Base-by-base conservation (phyloP, 2,797 vertebrate genomes). In the Siniperca undulata region DNA sequence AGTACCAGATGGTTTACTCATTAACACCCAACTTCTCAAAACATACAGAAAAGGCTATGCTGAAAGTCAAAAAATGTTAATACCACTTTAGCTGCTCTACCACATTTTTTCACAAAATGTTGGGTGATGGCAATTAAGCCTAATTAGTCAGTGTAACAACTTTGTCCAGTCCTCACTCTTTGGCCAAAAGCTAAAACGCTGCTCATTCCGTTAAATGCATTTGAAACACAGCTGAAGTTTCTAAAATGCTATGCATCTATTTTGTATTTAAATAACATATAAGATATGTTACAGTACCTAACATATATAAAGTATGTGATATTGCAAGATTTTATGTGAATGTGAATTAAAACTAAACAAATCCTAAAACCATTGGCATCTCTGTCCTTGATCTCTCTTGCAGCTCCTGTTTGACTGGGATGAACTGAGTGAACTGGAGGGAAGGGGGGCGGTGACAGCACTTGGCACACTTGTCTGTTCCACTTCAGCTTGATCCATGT, bases 1-100 rank as follows among this genome's bases (percentile, higher is more conserved):
- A 93, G 85, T 42, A 64, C 80, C 93, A 94, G 84, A 89, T 93
- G 94, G 87, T 92, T 88, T 48, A n/a, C 77, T 86, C 83, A 86
- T 94, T 88, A 89, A 85, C 89, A 70, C 83, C 85, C 84, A 78
- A 76, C 85, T 81, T 89, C 83, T 64, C 10, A 65, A 81, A 85
- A 65, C 86, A 83, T 16, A 50, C 17, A 86, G 76, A 67, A 61
- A 78, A 69, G 16, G 30, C 67, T 58, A 30, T 8, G 22, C 67
- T 55, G 22, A 74, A 62, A 53, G 70, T 50, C 67, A 20, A 62
- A 40, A 48, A 46, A n/a, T 53, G 38, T 17, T 46, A 79, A 81
- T 38, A n/a, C 13, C 56, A 53, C 70, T 74, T 38, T 27, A 42
- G 70, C 22, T 56, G 34, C 60, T 74, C 19, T 55, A 16, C 19